Conservation (phyloP, 2,888 invertebrate genomes). For the Choristoneura rosaceana region DNA sequence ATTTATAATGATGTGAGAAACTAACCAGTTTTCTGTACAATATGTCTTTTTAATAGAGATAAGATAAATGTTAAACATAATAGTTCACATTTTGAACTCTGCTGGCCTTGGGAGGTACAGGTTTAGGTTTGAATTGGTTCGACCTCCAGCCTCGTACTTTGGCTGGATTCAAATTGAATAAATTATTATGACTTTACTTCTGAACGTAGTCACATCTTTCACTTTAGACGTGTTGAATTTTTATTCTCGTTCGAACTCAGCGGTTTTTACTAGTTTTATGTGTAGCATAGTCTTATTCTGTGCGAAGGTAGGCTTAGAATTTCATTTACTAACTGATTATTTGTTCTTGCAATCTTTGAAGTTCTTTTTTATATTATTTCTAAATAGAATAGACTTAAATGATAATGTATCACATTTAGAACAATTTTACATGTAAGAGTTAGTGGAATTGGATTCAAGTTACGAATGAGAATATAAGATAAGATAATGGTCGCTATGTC, state of each 20-base stretch:
- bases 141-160: constrained; percentile 28
- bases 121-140: constrained; percentile 34
- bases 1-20: background rate
- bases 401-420: background rate
- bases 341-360: background rate
- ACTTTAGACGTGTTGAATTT: constrained; percentile 1
- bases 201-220: constrained; percentile 16
- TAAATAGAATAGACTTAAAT: too few relatives aligned
- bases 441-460: background rate
- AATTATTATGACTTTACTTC: constrained; percentile 40
- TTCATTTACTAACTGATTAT: background rate
- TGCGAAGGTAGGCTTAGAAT: background rate
- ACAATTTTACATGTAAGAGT: background rate
- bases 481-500: background rate
- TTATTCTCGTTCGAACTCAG: too few relatives aligned
- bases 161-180: constrained; percentile 28
- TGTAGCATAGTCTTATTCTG: background rate
- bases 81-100: constrained; percentile 10
- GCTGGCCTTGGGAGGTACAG: constrained; percentile 21
- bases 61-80: constrained; percentile 14
- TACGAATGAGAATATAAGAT: background rate
- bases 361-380: background rate
- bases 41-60: background rate
- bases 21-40: constrained; percentile 3
- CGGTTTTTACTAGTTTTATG: background rate